Evolutionary conservation across 1,140 invertebrate genomes (phyloP), one percentile per base, ranked within the genome.

Genomic region (Octopus sinensis): DNA sequence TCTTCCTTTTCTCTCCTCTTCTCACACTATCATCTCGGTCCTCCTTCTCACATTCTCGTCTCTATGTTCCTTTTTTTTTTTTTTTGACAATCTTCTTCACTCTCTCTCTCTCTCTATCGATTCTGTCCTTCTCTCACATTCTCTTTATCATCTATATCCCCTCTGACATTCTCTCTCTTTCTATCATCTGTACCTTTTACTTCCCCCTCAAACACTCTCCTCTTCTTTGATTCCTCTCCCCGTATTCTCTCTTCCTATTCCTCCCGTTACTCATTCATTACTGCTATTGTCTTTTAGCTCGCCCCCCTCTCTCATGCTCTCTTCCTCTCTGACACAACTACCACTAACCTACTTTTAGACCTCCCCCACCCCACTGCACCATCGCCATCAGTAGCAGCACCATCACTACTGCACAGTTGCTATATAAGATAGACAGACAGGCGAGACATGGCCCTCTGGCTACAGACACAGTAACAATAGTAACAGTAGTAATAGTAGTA

Each of bases 391-490:
- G 7, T 62, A 17, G 9, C 9, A 62, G 9, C 56, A 62, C 9
- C 17, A 9, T 62, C 9, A 17, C 56, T 62, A 4, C 80, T 80
- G 1, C 76, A 80, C 17, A 12, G 56, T 62, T 12, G 56, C 9
- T 62, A 17, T 62, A 62, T 62, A 62, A 9, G 9, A 62, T 62
- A 79, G 79, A 82, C 71, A 79, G 75, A 13, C 68, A 78, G 9
- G 71, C 78, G 5, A 79, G 81, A 62, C 43, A 53, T 6, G 80
- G 81, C 54, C 79, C 78, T 82, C 62, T 82, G 13, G 54, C 78
- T 30, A 43, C 30, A 43, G 30, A 43, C 30, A 43, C 30, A 43
- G 30, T 43, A 43, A 43, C 30, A 43, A 43, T 43, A 43, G 30
- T 43, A 43, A 43, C 3, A 43, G 30, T 43, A 43, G 30, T 43